Evolutionary conservation across 2,797 vertebrate species (phyloP).

Genomic region (Adrianichthys oophorus): DNA sequence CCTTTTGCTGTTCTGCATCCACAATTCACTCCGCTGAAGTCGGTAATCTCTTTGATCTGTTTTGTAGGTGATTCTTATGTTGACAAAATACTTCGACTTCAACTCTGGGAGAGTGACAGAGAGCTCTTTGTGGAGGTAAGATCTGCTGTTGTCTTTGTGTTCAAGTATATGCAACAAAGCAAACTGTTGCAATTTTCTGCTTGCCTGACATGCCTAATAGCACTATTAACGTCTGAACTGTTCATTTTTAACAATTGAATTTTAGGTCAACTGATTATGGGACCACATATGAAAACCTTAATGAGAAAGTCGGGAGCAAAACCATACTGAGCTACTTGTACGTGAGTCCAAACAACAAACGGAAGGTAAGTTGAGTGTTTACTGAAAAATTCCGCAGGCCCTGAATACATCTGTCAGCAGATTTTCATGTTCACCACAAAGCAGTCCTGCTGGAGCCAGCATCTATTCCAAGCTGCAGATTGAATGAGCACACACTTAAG

Average conservation of each 20-base stretch:
- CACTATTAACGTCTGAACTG: constrained; percentile 61
- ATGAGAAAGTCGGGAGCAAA: constrained; percentile 91
- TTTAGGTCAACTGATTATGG: constrained; percentile 95
- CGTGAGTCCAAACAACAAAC: constrained; percentile 94
- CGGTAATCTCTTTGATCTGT: constrained; percentile 54
- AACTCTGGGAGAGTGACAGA: constrained; percentile 93
- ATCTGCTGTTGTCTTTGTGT: neutral
- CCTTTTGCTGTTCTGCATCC: constrained; percentile 19
- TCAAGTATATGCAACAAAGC: constrained; percentile 4
- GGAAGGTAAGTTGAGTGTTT: constrained; percentile 81
- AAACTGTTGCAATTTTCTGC: constrained; percentile 69
- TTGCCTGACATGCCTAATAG: constrained; percentile 69
- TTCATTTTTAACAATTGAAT: constrained; percentile 65
- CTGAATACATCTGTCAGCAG: constrained; percentile 18
- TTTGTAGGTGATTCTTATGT: constrained; percentile 92
- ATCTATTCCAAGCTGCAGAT: constrained; percentile 21
- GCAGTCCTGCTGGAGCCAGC: constrained; percentile 26
- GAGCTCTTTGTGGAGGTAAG: constrained; percentile 95
- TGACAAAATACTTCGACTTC: constrained; percentile 95
- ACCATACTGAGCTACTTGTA: constrained; percentile 93
- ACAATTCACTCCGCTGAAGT: constrained; percentile 12
- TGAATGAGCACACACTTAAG: constrained; percentile 48
- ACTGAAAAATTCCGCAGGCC: neutral
- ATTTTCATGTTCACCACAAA: constrained; percentile 28
- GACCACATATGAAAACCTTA: constrained; percentile 92